Percentiles rank a stretch among this genome's conserved stretches.
Evolutionary conservation across 2,113 vertebrate genomes (phyloP).

Genomic region (Sylvilagus bachmani): DNA sequence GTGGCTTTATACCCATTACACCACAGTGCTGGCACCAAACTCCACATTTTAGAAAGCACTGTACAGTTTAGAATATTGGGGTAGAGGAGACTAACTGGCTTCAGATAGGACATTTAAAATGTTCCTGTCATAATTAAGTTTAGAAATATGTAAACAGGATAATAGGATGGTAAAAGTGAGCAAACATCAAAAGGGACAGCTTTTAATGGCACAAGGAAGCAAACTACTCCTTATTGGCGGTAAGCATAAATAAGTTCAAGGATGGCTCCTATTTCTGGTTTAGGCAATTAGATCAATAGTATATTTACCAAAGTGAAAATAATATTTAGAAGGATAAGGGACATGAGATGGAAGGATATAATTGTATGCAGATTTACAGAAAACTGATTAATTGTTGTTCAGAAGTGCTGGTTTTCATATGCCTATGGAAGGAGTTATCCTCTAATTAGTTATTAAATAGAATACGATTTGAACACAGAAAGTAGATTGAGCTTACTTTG

Average conservation of each 20-base stretch:
- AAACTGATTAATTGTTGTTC: not conserved
- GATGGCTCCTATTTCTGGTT: not conserved
- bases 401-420: constrained; percentile 1
- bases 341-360: not conserved
- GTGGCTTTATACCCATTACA: no score
- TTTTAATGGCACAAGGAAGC: not conserved
- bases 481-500: not conserved
- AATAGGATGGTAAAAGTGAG: not conserved
- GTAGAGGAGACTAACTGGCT: not conserved
- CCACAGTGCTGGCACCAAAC: no score
- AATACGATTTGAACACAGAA: not conserved
- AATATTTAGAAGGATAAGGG: not conserved
- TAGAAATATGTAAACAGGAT: not conserved
- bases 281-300: not conserved
- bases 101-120: not conserved
- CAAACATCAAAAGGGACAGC: not conserved
- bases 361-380: not conserved
- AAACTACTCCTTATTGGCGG: not conserved
- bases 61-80: not conserved
- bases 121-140: not conserved
- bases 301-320: not conserved
- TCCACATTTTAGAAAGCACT: not conserved
- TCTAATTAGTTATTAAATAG: not conserved
- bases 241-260: not conserved
- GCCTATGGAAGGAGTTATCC: not conserved